Conservation (phyloP, 2,797 vertebrate species). For the Macropodus opercularis region DNA sequence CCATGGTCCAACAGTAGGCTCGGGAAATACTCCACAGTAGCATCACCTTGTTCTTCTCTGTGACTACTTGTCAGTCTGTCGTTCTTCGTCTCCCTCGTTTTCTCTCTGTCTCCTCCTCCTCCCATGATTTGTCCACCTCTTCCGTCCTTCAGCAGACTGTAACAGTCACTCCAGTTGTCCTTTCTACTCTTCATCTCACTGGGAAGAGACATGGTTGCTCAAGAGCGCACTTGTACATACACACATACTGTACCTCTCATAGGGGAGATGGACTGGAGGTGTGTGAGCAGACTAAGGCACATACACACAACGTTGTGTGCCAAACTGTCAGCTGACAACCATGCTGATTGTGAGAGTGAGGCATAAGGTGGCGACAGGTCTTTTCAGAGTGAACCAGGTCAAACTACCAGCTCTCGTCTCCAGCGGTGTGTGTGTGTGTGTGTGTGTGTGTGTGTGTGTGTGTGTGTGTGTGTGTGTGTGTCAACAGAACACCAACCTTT, state of each 20-base stretch:
- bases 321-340: slow-evolving; percentile 55
- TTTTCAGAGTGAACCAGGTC: slow-evolving; percentile 51
- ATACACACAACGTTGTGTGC: slow-evolving; percentile 25
- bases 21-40: slow-evolving; percentile 40
- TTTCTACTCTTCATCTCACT: slow-evolving; percentile 44
- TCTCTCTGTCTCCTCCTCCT: slow-evolving; percentile 54
- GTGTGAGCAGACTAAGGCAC: slow-evolving; percentile 47
- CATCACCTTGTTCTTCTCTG: slow-evolving; percentile 43
- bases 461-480: neutral
- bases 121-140: slow-evolving; percentile 55
- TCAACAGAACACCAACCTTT: slow-evolving; percentile 8
- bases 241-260: slow-evolving; percentile 16
- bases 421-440: slow-evolving; percentile 15
- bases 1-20: slow-evolving; percentile 40
- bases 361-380: slow-evolving; percentile 53
- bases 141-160: slow-evolving; percentile 43
- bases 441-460: neutral
- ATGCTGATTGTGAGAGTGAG: slow-evolving; percentile 57
- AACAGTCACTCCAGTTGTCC: slow-evolving; percentile 63
- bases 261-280: too few relatives aligned
- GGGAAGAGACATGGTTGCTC: slow-evolving; percentile 18
- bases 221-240: neutral
- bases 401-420: slow-evolving; percentile 29
- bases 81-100: slow-evolving; percentile 43
- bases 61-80: slow-evolving; percentile 28